Conservation (phyloP, 2,797 vertebrate genomes). For the Loris lydekkerianus region DNA sequence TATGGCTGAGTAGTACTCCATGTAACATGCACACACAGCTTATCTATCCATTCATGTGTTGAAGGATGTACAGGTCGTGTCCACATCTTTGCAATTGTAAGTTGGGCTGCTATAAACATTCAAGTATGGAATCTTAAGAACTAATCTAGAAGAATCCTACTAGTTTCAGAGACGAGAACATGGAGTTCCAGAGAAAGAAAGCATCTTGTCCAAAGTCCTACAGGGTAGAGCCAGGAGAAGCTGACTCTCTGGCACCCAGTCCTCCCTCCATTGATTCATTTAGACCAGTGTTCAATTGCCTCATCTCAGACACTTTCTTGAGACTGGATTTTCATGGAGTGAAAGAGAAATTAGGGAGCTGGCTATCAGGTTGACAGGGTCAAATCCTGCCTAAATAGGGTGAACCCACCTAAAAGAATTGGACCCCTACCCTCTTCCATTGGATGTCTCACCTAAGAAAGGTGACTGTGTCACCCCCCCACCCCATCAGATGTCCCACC, state of each 20-base stretch:
- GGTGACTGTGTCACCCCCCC: too few relatives aligned
- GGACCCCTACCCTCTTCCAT: too few relatives aligned
- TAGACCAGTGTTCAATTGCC: rapidly evolving
- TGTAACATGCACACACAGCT: too few relatives aligned
- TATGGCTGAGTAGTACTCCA: too few relatives aligned
- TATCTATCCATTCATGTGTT: too few relatives aligned
- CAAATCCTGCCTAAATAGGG: too few relatives aligned
- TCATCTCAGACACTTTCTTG: not conserved
- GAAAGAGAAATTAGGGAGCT: not conserved
- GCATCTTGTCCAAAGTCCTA: not conserved
- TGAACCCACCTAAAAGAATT: too few relatives aligned
- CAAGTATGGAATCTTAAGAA: not conserved
- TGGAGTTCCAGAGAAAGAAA: not conserved
- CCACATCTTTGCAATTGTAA: too few relatives aligned
- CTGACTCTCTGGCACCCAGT: not conserved
- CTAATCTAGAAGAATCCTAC: not conserved
- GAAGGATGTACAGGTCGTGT: too few relatives aligned
- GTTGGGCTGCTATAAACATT: not conserved
- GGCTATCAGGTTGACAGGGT: not conserved
- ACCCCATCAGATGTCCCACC: too few relatives aligned
- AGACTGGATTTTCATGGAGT: not conserved
- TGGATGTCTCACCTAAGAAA: too few relatives aligned
- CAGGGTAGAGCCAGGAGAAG: not conserved
- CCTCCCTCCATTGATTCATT: not conserved
- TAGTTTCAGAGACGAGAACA: not conserved